Evolutionary conservation across 2,113 vertebrate species (phyloP).

Genomic region (Calyptomena viridis): DNA sequence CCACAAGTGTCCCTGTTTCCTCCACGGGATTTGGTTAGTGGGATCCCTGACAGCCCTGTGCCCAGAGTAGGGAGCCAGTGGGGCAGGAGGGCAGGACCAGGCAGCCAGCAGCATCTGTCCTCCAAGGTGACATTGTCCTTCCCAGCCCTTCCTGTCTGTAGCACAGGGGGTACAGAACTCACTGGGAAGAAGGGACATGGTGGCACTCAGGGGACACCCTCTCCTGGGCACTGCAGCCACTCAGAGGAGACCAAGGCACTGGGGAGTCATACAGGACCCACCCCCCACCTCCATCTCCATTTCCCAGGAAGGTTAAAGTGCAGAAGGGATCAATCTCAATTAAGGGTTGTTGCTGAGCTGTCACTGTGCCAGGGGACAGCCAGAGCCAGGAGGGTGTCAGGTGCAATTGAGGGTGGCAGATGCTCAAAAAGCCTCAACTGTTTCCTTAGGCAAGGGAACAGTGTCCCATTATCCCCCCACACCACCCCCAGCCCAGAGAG

Average conservation of each 20-base stretch:
- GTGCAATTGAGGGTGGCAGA: background rate
- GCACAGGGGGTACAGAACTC: background rate
- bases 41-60: background rate
- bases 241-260: background rate
- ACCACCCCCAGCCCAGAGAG: rapidly evolving
- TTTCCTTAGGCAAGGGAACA: background rate
- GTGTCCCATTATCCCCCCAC: rapidly evolving
- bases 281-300: background rate
- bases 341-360: rapidly evolving
- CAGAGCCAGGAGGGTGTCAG: background rate
- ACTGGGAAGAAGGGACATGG: background rate
- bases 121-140: background rate
- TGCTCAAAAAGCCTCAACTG: background rate
- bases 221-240: background rate
- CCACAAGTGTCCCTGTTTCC: background rate
- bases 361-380: background rate
- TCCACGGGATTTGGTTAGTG: background rate
- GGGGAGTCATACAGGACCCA: background rate
- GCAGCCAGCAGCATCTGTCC: background rate
- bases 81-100: background rate
- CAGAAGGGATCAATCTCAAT: background rate
- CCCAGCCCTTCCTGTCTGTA: background rate
- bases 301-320: background rate
- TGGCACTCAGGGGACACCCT: background rate
- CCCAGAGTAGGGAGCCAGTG: background rate